Conservation (phyloP, 1,140 invertebrate genomes). For the Plectrocnemia conspersa region DNA sequence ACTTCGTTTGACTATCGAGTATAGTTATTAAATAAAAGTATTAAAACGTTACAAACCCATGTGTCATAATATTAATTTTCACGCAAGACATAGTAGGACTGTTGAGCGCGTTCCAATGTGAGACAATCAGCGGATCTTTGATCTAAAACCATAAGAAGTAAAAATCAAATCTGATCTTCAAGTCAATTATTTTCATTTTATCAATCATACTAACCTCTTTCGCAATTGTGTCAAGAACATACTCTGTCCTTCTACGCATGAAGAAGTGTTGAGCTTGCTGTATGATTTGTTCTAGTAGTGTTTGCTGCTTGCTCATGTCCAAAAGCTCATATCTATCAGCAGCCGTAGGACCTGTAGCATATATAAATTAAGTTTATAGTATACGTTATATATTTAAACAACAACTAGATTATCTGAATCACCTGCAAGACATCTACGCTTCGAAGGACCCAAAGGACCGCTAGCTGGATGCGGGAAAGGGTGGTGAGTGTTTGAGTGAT, state of each 20-base stretch:
- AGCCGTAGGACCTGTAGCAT: slow-evolving; percentile 76
- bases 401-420: too few relatives aligned
- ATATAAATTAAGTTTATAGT: not conserved
- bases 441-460: slow-evolving; percentile 84
- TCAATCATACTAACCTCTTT: slow-evolving; percentile 59
- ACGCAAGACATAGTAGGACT: slow-evolving; percentile 89
- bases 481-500: slow-evolving; percentile 88
- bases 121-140: slow-evolving; percentile 91
- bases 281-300: slow-evolving; percentile 92
- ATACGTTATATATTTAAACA: not conserved
- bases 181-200: not conserved
- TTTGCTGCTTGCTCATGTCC: slow-evolving; percentile 84
- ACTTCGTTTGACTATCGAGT: not conserved
- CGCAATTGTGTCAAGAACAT: slow-evolving; percentile 89
- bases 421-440: slow-evolving; percentile 82
- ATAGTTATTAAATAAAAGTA: slow-evolving; percentile 1
- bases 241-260: slow-evolving; percentile 82
- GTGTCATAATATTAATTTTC: slow-evolving; percentile 89
- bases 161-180: slow-evolving; percentile 4
- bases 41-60: slow-evolving; percentile 60
- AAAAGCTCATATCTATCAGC: slow-evolving; percentile 80
- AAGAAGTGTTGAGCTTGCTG: slow-evolving; percentile 94
- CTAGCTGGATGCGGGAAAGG: slow-evolving; percentile 92
- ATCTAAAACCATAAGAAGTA: slow-evolving; percentile 43
- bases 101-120: slow-evolving; percentile 92